Evolutionary conservation across 2,113 vertebrate species (phyloP).

Genomic region (Euleptes europaea): DNA sequence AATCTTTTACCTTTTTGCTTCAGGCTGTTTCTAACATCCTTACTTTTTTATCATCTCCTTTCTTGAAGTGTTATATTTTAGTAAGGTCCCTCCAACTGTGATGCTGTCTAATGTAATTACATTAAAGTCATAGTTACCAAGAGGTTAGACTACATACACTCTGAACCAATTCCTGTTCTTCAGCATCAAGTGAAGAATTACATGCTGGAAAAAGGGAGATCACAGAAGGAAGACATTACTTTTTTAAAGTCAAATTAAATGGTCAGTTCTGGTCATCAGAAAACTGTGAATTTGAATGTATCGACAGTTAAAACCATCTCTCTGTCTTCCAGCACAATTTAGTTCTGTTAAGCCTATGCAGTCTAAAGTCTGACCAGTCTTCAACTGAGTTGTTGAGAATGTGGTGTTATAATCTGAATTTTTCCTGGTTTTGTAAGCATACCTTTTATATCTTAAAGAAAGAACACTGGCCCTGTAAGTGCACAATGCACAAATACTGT

Average conservation of each 20-base stretch:
- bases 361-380: constrained; percentile 7
- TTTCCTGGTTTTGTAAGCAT: background rate
- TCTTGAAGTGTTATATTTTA: constrained; percentile 26
- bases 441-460: background rate
- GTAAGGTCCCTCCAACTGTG: constrained; percentile 44
- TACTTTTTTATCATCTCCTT: constrained; percentile 42
- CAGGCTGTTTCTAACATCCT: constrained; percentile 54
- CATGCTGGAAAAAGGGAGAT: background rate
- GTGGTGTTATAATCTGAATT: background rate
- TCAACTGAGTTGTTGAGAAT: background rate
- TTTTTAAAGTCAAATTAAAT: constrained; percentile 14
- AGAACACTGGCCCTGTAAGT: background rate
- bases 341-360: background rate
- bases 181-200: constrained; percentile 1
- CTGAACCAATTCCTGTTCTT: constrained; percentile 45
- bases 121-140: constrained; percentile 50
- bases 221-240: background rate
- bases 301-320: background rate
- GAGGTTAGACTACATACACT: constrained; percentile 36
- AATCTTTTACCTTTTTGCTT: constrained; percentile 62
- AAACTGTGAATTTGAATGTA: constrained; percentile 10
- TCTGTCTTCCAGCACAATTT: background rate
- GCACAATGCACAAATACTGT: background rate
- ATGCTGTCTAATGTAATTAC: constrained; percentile 54
- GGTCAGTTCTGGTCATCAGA: constrained; percentile 1